These are phyloP conservation scores for Aphelenchoides besseyi DNA, from an alignment of 1,140 invertebrate species.

Conservation along the genomic window DNA sequence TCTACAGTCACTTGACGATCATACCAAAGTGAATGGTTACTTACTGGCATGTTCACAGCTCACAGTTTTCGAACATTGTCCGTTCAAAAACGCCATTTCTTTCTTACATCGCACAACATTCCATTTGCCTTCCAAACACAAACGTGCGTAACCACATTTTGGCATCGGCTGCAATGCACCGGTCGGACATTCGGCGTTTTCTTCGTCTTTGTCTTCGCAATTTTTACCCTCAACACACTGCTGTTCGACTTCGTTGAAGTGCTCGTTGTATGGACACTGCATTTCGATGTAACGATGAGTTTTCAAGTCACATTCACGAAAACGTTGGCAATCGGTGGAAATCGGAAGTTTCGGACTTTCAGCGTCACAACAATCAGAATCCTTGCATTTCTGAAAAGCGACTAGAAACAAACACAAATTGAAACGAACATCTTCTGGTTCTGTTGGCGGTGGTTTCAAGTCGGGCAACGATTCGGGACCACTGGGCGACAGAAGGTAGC, in stretches of 20 bases:
- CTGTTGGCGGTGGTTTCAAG: background rate
- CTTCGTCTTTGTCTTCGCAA: conserved; percentile 8
- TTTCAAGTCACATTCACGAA: background rate
- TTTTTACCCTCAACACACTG: background rate
- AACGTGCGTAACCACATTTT: background rate
- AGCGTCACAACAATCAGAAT: background rate
- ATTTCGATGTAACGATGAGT: background rate
- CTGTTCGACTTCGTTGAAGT: background rate
- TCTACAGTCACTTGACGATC: background rate
- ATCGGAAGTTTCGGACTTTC: background rate
- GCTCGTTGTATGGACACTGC: background rate
- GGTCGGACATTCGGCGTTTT: background rate
- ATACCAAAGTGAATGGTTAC: background rate
- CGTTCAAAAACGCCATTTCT: background rate
- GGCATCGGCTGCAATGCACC: background rate
- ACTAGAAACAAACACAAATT: background rate
- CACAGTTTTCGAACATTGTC: background rate
- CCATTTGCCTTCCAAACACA: conserved; percentile 4
- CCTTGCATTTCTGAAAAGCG: background rate
- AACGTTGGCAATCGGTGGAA: background rate
- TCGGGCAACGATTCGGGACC: background rate
- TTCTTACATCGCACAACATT: background rate
- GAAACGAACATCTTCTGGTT: background rate
- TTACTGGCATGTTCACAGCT: background rate
- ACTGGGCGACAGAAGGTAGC: background rate